Base-by-base conservation (phyloP, 2,797 vertebrate species). In the Spatula versicolor region DNA sequence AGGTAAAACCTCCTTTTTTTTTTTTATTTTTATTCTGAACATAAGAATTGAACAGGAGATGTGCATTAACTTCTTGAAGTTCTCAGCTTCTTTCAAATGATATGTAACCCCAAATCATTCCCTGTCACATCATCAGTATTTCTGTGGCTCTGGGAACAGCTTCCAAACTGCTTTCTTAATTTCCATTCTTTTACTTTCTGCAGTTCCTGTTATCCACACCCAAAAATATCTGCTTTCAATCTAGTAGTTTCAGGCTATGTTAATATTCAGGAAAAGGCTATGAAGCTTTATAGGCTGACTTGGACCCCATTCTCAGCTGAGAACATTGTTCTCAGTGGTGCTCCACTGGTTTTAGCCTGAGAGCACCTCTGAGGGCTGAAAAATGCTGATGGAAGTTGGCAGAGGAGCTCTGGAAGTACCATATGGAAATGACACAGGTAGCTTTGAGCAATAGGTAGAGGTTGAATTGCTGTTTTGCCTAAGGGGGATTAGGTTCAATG, bases 51-150 rank as follows among this genome's bases (percentile, higher is more conserved):
- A 55, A 41, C 39, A 7, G 9, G 25, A 67, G 35, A 4, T 4
- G 13, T 4, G 13, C 0, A 2, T 14, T 1, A 69, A 63, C 52
- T 9, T 2, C 11, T 77, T 81, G 11, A 4, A 45, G 20, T 67
- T 85, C 43, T 60, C 6, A 41, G n/a, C 18, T 75, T 39, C 3
- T 91, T 91, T 78, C 39, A 64, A 68, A n/a, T 15, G 21, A 1
- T 4, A 4, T 28, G 60, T 41, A 63, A 7, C 5, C 11, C 5
- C 9, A 67, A 48, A 74, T 48, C 13, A 56, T 84, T 62, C 26
- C 55, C 9, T 76, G 18, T 25, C 19, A 4, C 1, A 2, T 31
- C 31, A 59, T 5, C 7, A 35, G 6, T n/a, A 12, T 50, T 86
- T 83, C n/a, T 46, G 37, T 39, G 22, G 25, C 13, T 78, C 17